These are phyloP conservation scores for Leptodactylus fuscus DNA, from an alignment of 2,113 vertebrate species.

Conservation along the genomic window DNA sequence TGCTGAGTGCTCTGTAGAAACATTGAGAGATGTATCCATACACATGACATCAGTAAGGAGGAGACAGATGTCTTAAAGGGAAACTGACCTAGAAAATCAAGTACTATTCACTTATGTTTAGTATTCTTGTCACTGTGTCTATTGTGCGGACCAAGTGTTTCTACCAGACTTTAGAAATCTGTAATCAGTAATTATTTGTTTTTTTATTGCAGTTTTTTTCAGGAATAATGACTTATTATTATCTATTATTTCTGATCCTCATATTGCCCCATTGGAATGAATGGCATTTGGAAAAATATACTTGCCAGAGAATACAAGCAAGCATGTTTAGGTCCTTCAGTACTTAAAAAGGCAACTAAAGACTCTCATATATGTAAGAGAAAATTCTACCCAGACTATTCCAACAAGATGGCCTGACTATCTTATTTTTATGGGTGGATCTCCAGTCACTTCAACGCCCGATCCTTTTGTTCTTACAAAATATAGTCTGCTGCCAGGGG, in stretches of 20 bases:
- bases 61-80: slow-evolving; percentile 19
- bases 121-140: neutral
- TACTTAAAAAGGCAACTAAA: no score
- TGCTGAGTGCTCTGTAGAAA: slow-evolving; percentile 53
- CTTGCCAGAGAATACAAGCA: neutral
- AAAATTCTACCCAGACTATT: no score
- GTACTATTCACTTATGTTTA: neutral
- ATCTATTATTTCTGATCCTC: neutral
- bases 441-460: no score
- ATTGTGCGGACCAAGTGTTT: neutral
- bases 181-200: neutral
- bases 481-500: no score
- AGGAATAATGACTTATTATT: no score
- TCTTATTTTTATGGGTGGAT: no score
- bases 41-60: slow-evolving; percentile 54
- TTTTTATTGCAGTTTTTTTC: no score
- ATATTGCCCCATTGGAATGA: neutral
- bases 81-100: slow-evolving; percentile 25
- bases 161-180: neutral
- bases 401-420: no score
- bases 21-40: slow-evolving; percentile 50
- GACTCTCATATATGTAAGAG: no score
- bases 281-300: neutral
- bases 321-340: neutral
- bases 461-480: no score